These are phyloP conservation scores for Enteromius trimaculatus DNA, from an alignment of 2,797 vertebrate species.

Conservation along the genomic window DNA sequence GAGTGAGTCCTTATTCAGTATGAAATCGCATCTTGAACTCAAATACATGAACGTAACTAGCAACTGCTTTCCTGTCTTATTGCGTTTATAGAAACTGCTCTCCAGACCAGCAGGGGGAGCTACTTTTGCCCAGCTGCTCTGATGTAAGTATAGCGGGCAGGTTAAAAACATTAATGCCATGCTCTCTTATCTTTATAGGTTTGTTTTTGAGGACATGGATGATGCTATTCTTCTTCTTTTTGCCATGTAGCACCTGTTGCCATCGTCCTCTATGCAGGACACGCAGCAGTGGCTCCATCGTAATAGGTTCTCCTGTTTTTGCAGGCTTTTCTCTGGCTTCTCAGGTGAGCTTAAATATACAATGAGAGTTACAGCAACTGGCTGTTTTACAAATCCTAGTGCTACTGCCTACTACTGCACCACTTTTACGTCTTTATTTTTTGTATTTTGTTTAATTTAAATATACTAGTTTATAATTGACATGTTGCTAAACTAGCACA, in stretches of 20 bases:
- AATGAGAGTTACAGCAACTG: neutral
- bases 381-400: neutral
- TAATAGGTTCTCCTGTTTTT: conserved; percentile 91
- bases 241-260: conserved; percentile 88
- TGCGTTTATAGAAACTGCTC: conserved; percentile 85
- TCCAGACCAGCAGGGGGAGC: conserved; percentile 84
- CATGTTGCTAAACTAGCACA: neutral
- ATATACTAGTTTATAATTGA: neutral
- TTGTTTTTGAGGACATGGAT: conserved; percentile 69
- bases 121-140: conserved; percentile 80
- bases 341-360: conserved; percentile 77
- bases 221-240: conserved; percentile 83
- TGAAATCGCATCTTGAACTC: neutral
- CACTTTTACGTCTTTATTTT: neutral
- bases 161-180: conserved; percentile 67
- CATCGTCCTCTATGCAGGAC: conserved; percentile 87
- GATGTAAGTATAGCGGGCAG: conserved; percentile 85
- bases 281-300: conserved; percentile 92
- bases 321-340: conserved; percentile 90
- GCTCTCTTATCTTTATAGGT: conserved; percentile 73
- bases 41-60: neutral
- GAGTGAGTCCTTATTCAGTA: conserved; percentile 78
- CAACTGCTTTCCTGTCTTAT: conserved; percentile 52
- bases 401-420: too few relatives aligned
- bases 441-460: neutral